Base-by-base conservation (phyloP, 2,888 invertebrate species). In the Scaptomyza tumidula region DNA sequence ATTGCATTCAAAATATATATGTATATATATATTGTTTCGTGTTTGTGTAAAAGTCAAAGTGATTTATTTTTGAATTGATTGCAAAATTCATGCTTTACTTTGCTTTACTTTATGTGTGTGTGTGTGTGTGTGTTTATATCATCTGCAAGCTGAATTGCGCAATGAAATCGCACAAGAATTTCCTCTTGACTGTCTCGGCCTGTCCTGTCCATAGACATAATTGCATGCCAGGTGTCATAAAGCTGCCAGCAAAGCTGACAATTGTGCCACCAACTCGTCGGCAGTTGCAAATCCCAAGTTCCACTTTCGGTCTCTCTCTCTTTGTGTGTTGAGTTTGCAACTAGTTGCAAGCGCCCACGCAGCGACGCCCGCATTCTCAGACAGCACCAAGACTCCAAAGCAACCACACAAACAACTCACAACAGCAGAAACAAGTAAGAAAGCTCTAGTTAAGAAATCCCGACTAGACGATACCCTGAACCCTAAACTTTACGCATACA, bases 201-300 rank as follows among this genome's bases (percentile, higher is more conserved):
- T 61, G 62, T 7, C 19, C 14, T 44, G 67, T 56, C 44, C 67
- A 54, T 31, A 37, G 35, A 48, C 76, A 80, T 79, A 83, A 83
- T 80, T 76, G 64, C 55, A 60, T 45, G 71, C 78, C 78, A 79
- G 80, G 83, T 80, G 80, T 77, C 84, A 77, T 83, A 83, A 83
- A 81, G 74, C 78, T 81, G 80, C 70, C 72, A 63, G 39, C 43
- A 10, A 16, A 48, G 37, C 76, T 73, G 58, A 53, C 70, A 71
- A 56, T 71, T 56, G 79, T 56, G 79, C 76, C 59, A 57, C 56
- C 39, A 49, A 52, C 31, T 50, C 60, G 49, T 48, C 37, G 19
- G 10, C 46, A 66, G 35, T 37, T 52, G 52, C 46, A 61, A 56
- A 50, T 48, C 53, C 53, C 71, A 63, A 75, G 63, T 59, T 71